phyloP scores from a whole-genome alignment of 2,797 vertebrate species.

The Aratinga solstitialis region DNA sequence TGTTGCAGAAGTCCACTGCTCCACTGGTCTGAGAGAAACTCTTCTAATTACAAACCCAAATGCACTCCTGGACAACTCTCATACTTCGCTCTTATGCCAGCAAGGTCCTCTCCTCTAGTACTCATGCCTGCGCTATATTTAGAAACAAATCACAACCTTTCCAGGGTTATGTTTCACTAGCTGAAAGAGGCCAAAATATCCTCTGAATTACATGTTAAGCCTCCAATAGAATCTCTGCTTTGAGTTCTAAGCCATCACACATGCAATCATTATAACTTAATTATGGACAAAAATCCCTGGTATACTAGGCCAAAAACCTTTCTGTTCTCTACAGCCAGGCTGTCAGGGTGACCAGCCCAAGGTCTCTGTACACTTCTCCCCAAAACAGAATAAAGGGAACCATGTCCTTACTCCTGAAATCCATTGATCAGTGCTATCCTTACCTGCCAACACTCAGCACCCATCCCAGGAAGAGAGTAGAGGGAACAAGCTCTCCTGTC shows the following conservation, averaged over 20 bases:
- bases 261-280: background rate
- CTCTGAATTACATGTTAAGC: background rate
- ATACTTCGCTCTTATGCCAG: background rate
- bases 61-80: background rate
- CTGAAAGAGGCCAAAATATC: background rate
- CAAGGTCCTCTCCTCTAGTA: background rate
- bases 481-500: background rate
- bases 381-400: background rate
- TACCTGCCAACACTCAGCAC: background rate
- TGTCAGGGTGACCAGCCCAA: background rate
- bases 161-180: background rate
- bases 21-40: slow-evolving; percentile 1
- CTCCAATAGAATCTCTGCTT: background rate
- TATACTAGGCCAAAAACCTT: background rate
- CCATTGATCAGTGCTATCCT: background rate
- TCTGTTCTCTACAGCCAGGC: background rate
- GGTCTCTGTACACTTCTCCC: background rate
- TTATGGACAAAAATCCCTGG: background rate
- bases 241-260: background rate
- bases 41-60: background rate
- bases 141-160: background rate
- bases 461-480: background rate
- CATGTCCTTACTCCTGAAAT: background rate
- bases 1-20: background rate
- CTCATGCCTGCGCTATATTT: background rate